Base-by-base conservation (phyloP, 2,113 vertebrate genomes). In the Chloebia gouldiae region DNA sequence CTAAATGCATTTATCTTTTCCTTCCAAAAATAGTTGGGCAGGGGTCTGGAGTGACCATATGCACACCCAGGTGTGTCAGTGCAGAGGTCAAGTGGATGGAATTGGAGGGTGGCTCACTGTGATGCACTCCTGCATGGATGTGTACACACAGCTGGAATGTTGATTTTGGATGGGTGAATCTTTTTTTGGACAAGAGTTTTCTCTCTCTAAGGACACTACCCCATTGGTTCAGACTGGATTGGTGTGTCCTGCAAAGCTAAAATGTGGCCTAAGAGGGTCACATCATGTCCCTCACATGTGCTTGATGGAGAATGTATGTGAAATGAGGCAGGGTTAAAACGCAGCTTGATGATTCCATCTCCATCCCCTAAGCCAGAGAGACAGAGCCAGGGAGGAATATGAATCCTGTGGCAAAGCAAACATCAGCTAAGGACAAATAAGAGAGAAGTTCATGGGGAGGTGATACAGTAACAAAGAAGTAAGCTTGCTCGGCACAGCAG, bases 71-170 rank as follows among this genome's bases (percentile, higher is more conserved):
- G 14, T 59, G 35, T 68, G 33, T 33, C 64, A 59, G 22, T 14
- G 37, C 45, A 53, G 76, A 54, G 22, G 33, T 25, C 68, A 19
- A 40, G 25, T 16, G 17, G 4, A 30, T n/a, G 19, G 13, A 33
- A 73, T 22, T 1, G 2, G 2, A 45, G 23, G 10, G 60, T 39
- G 51, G 18, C 23, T 85, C 11, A 6, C 40, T 19, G 17, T 4
- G 9, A 13, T 31, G 51, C 16, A 31, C 19, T 82, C 27, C 14
- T 66, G 27, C 16, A 54, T 47, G 21, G 30, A 18, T 64, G 19
- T n/a, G 15, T 49, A n/a, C n/a, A 50, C 23, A 2, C 15, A 18
- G 25, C 20, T 0, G 0, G 27, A 78, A 12, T 28, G 12, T 15
- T 75, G 42, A 13, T 44, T 91, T 63, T 60, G 61, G 35, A 37